phyloP scores from a whole-genome alignment of 2,113 vertebrate species.

The Shinisaurus crocodilurus region DNA sequence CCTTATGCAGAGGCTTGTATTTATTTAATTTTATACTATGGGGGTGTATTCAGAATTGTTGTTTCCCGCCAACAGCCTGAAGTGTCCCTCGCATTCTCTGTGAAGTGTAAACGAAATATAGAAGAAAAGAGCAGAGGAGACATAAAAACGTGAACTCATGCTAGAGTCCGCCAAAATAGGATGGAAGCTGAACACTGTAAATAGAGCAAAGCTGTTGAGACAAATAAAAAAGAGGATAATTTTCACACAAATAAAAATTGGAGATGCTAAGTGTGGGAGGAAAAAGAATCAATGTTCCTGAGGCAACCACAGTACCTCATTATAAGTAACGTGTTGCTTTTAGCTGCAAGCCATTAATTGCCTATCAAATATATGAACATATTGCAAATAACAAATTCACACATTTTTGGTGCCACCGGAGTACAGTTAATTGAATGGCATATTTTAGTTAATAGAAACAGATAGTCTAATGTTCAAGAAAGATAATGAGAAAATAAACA shows the following conservation, averaged over 20 bases:
- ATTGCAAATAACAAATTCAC: conserved; percentile 25
- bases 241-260: conserved; percentile 27
- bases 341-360: conserved; percentile 43
- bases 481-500: conserved; percentile 14
- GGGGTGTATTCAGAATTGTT: neutral
- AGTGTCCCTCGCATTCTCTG: neutral
- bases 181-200: neutral
- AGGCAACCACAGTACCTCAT: conserved; percentile 39
- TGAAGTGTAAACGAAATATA: neutral
- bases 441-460: conserved; percentile 19
- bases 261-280: neutral
- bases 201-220: neutral
- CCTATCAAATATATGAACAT: conserved; percentile 10
- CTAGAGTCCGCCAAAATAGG: neutral
- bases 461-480: neutral
- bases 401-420: conserved; percentile 33
- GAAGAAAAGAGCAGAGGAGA: neutral
- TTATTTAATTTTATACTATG: neutral
- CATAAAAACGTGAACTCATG: conserved; percentile 6
- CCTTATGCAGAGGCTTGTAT: neutral
- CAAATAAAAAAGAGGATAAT: conserved; percentile 30
- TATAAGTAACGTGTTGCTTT: conserved; percentile 27
- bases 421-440: conserved; percentile 16
- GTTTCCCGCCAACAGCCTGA: neutral
- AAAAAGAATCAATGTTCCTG: neutral